Conservation (phyloP, 2,113 vertebrate species). For the Telmatochromis sp. region DNA sequence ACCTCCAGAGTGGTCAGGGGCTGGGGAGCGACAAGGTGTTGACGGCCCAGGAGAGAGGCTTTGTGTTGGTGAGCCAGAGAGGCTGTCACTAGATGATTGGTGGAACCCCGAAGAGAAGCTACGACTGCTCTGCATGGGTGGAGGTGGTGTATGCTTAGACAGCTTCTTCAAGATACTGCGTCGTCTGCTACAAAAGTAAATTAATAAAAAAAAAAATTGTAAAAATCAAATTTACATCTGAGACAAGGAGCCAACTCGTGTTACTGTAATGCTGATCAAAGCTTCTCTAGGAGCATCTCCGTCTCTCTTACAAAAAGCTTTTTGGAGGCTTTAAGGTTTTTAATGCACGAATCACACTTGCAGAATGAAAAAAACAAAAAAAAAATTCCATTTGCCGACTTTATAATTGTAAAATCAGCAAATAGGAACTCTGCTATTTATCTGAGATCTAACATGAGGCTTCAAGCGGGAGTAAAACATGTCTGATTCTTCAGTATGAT, state of each 20-base stretch:
- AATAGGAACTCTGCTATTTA: not conserved
- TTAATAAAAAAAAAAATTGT: fast-evolving
- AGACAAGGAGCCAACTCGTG: not conserved
- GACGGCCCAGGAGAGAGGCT: slow-evolving; percentile 83
- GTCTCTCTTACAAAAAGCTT: not conserved
- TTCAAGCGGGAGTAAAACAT: not conserved
- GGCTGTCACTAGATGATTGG: slow-evolving; percentile 89
- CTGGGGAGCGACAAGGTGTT: slow-evolving; percentile 80
- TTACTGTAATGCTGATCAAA: not conserved
- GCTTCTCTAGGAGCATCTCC: not conserved
- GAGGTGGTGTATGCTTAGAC: slow-evolving; percentile 79
- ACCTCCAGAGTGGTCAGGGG: slow-evolving; percentile 81
- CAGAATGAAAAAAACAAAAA: not conserved
- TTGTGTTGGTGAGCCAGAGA: slow-evolving; percentile 87
- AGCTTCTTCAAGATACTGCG: slow-evolving; percentile 87
- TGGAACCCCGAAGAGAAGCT: slow-evolving; percentile 91
- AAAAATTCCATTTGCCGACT: not conserved
- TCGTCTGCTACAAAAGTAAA: slow-evolving; percentile 49
- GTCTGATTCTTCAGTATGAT: not conserved
- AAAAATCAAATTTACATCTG: not conserved
- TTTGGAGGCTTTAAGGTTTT: not conserved
- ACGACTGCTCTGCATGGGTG: slow-evolving; percentile 82
- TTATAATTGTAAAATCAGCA: not conserved
- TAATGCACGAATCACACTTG: not conserved
- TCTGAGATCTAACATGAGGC: not conserved